These are phyloP conservation scores for Bothrops alternatus DNA, from an alignment of 2,797 vertebrate species.

Conservation along the genomic window DNA sequence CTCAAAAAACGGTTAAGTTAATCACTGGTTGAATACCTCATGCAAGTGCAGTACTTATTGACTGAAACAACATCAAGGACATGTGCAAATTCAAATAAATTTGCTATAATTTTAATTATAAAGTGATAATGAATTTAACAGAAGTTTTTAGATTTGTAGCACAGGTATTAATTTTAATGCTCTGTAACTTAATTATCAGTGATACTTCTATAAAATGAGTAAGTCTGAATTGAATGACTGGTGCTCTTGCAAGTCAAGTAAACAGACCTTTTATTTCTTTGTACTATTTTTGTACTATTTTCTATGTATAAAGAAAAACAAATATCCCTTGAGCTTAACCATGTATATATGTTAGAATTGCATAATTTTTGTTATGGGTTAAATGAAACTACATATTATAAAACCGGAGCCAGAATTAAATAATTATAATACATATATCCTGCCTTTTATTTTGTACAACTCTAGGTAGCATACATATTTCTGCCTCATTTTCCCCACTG, in stretches of 20 bases:
- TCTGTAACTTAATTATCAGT: background rate
- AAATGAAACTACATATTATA: background rate
- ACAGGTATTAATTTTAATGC: conserved; percentile 25
- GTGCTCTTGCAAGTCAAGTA: conserved; percentile 44
- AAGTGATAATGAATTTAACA: conserved; percentile 25
- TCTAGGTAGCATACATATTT: too few species aligned
- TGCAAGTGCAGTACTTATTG: conserved; percentile 26
- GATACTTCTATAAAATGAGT: conserved; percentile 8
- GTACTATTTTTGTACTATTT: conserved; percentile 33
- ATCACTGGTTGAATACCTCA: too few species aligned
- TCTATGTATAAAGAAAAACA: background rate
- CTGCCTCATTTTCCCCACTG: too few species aligned
- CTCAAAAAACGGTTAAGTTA: too few species aligned
- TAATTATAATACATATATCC: too few species aligned
- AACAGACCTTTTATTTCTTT: conserved; percentile 53
- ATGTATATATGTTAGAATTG: background rate
- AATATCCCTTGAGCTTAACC: background rate
- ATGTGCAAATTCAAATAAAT: conserved; percentile 27
- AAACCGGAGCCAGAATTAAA: too few species aligned
- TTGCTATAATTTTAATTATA: conserved; percentile 20
- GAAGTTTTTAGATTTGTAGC: conserved; percentile 40
- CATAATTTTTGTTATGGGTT: background rate
- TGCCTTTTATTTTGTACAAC: too few species aligned
- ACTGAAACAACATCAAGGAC: conserved; percentile 15
- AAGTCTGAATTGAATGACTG: conserved; percentile 6